Evolutionary conservation across 2,113 vertebrate species (phyloP).

Genomic region (Thalassarche chlororhynchos): DNA sequence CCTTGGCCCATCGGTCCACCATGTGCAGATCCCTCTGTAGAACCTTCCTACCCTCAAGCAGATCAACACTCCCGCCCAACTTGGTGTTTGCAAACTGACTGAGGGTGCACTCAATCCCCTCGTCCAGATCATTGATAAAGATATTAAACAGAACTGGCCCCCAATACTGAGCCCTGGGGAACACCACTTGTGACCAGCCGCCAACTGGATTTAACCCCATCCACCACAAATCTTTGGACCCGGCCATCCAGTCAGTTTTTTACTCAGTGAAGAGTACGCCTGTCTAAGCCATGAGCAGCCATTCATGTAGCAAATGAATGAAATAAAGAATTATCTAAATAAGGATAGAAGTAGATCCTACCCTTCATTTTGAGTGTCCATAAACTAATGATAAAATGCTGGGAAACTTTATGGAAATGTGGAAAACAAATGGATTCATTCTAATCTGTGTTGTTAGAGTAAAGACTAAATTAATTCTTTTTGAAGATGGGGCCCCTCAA

Average conservation of each 20-base stretch:
- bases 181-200: accelerated
- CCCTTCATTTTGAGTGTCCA: neutral
- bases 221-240: neutral
- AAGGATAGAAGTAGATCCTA: neutral
- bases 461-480: neutral
- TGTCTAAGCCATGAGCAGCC: neutral
- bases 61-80: accelerated
- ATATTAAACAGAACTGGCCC: neutral
- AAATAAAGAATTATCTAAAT: neutral
- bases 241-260: neutral
- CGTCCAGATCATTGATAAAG: neutral
- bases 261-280: accelerated
- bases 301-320: neutral
- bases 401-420: neutral
- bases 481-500: neutral
- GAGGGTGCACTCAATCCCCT: accelerated
- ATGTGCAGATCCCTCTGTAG: neutral
- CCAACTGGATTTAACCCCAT: neutral
- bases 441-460: neutral
- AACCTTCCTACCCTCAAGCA: neutral
- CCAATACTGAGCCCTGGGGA: neutral
- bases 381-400: neutral
- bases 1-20: accelerated
- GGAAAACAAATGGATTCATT: slow-evolving; percentile 7
- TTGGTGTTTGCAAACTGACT: neutral